phyloP scores from a whole-genome alignment of 1,140 invertebrate genomes.

The Pteromalus puparum region DNA sequence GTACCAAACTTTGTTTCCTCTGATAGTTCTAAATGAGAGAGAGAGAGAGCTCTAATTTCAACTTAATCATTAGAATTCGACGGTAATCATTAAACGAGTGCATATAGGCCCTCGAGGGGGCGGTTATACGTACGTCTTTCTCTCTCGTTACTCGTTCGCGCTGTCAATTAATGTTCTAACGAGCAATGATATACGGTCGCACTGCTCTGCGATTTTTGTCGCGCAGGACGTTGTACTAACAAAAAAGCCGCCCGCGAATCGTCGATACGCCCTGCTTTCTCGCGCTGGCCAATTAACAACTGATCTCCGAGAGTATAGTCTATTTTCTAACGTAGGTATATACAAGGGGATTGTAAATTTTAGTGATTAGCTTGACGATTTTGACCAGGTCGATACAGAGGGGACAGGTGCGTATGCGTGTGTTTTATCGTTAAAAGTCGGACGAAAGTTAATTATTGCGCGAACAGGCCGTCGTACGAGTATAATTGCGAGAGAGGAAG shows the following conservation, averaged over 20 bases:
- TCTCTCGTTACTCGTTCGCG: not conserved
- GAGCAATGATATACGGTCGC: constrained; percentile 42
- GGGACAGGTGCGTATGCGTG: too few species aligned
- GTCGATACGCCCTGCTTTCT: not conserved
- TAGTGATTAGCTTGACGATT: not conserved
- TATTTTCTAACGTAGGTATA: not conserved
- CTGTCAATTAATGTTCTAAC: constrained; percentile 51
- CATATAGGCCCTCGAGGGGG: not conserved
- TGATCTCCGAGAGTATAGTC: not conserved
- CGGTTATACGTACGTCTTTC: too few species aligned
- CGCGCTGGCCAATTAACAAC: not conserved
- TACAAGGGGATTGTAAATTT: not conserved
- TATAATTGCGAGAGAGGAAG: not conserved
- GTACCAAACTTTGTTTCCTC: too few species aligned
- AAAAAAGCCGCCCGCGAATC: not conserved
- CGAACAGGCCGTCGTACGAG: not conserved
- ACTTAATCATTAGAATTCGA: not conserved
- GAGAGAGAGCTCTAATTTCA: too few species aligned
- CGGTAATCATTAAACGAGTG: not conserved
- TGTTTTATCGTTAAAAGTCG: not conserved
- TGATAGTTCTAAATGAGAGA: too few species aligned
- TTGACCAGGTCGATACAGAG: not conserved
- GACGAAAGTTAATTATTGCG: not conserved
- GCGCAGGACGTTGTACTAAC: not conserved
- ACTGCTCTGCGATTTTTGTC: not conserved